Conservation (phyloP, 1,140 invertebrate species). For the Lamellibrachia luymesi region DNA sequence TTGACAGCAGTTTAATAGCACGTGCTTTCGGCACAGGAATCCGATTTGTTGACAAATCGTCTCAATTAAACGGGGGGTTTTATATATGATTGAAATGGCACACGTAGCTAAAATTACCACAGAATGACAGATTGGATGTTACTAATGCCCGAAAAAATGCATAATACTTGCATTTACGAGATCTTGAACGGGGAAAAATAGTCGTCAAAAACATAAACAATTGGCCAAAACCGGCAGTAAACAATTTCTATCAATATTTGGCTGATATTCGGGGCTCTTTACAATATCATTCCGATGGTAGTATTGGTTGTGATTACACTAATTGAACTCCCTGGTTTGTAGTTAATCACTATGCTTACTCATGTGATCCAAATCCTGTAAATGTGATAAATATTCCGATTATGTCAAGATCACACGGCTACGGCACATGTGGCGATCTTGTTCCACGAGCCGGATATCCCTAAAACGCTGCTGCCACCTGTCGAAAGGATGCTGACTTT, state of each 20-base stretch:
- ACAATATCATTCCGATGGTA: neutral
- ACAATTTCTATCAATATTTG: neutral
- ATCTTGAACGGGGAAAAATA: neutral
- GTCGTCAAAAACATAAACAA: neutral
- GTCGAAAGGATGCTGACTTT: too few species aligned
- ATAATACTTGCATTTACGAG: neutral
- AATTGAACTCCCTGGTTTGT: neutral
- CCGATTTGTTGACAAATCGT: too few species aligned
- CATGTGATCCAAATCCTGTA: neutral
- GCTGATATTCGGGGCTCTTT: neutral
- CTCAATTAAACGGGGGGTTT: neutral
- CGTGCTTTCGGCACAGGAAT: too few species aligned
- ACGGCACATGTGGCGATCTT: too few species aligned
- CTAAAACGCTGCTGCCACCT: too few species aligned
- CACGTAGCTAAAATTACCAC: neutral
- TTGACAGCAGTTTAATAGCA: too few species aligned
- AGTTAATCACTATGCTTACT: neutral
- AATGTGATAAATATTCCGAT: neutral
- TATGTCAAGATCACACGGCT: neutral
- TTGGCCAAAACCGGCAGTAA: neutral
- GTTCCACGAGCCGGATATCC: too few species aligned
- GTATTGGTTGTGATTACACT: neutral
- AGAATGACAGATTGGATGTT: neutral
- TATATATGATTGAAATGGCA: neutral
- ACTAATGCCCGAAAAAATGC: neutral